phyloP scores from a whole-genome alignment of 30 jellyfish, hydroid and myxozoan genomes.

The Aurelia aurita complex sp. Pacific region DNA sequence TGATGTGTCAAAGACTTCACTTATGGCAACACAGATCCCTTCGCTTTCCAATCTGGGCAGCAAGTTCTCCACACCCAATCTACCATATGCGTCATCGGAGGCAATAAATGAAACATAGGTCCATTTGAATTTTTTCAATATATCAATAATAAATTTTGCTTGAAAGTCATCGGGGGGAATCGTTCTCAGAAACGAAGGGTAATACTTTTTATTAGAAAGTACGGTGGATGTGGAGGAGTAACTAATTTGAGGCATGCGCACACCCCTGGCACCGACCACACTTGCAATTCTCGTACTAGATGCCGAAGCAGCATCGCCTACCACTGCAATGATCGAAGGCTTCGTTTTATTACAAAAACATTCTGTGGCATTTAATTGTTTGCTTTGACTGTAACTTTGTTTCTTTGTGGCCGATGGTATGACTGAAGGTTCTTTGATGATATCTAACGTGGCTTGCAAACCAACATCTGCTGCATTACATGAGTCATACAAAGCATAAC shows the following conservation, averaged over 20 bases:
- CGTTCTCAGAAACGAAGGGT: conserved; percentile 96
- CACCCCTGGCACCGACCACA: conserved; percentile 75
- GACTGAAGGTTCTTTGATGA: conserved; percentile 64
- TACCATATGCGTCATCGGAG: conserved; percentile 97
- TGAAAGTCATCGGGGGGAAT: conserved; percentile 96
- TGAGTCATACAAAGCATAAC: conserved; percentile 87
- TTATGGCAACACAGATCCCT: conserved; percentile 83
- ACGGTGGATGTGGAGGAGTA: conserved; percentile 97
- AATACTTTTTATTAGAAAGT: conserved; percentile 73
- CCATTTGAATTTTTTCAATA: conserved; percentile 74
- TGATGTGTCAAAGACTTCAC: conserved; percentile 85
- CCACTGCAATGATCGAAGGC: conserved; percentile 66
- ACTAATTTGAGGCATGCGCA: conserved; percentile 87
- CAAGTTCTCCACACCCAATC: conserved; percentile 86
- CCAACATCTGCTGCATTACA: conserved; percentile 85
- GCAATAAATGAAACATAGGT: conserved; percentile 89
- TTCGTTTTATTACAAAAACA: conserved; percentile 75
- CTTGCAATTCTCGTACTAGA: conserved; percentile 90
- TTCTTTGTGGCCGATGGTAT: conserved; percentile 33
- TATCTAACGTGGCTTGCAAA: conserved; percentile 75
- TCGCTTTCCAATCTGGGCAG: conserved; percentile 76
- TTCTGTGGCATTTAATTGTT: conserved; percentile 24
- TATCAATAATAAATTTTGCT: conserved; percentile 84
- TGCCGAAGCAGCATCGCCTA: conserved; percentile 98
- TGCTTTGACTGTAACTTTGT: neutral